Base-by-base conservation (phyloP, 2,888 invertebrate species). In the Mantis religiosa region DNA sequence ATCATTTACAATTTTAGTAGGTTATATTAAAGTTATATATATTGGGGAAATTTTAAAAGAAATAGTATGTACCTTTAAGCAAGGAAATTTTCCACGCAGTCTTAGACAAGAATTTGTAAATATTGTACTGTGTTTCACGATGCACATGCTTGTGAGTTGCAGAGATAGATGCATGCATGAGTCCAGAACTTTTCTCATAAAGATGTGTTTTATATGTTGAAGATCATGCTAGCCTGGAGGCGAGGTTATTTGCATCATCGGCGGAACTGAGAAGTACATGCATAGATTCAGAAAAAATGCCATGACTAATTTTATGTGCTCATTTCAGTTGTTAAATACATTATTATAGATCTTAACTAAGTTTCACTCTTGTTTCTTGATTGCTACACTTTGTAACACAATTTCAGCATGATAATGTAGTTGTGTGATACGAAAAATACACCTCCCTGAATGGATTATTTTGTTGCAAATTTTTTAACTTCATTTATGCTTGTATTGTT, bases 401-500 rank as follows among this genome's bases (percentile, higher is more conserved):
- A 71, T 71, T 20, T 71, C 15, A 71, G 54, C 54, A 71, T 71
- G 54, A 71, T 20, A 71, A 71, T 71, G 54, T 71, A 71, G 54
- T 20, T 71, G 54, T 71, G 54, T 71, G 54, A 71, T 71, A 71
- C 54, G 54, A 71, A 71, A 71, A 41, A 9, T 41, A 71, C 54
- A 71, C 54, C 54, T 71, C 54, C 54, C 54, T 71, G 54, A 71
- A 71, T 71, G 54, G 54, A 20, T 71, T 71, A 71, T 25, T 71
- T 71, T 28, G 28, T 47, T 86, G 85, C 14, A 71, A 25, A 82
- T 86, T 85, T 34, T 89, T 27, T 30, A 41, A 41, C 20, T 71
- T 71, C 0, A 71, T 71, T 89, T 87, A n/a, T 89, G 87, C 83
- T 88, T 88, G 54, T 71, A 71, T 25, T 6, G 54, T 71, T 71